Evolutionary conservation across 2,888 invertebrate genomes (phyloP).

Genomic region (Lasius fuliginosus): DNA sequence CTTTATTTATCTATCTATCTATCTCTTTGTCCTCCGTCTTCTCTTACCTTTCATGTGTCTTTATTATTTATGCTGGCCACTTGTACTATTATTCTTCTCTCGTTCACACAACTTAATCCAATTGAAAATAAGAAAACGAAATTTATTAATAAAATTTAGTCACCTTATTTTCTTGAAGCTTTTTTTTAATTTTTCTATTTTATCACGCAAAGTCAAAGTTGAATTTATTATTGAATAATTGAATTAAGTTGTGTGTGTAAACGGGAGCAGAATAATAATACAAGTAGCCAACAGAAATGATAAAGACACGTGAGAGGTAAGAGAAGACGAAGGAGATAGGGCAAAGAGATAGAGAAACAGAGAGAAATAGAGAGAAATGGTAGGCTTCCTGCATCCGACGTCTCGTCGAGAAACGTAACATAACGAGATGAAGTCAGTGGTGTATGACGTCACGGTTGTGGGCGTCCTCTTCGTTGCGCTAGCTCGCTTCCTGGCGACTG

Average conservation of each 20-base stretch:
- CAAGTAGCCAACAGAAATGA: slow-evolving; percentile 64
- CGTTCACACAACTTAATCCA: slow-evolving; percentile 56
- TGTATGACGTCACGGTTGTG: slow-evolving; percentile 87
- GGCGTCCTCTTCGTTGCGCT: slow-evolving; percentile 82
- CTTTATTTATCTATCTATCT: slow-evolving; percentile 57
- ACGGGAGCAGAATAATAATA: slow-evolving; percentile 68
- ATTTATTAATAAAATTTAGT: slow-evolving; percentile 16
- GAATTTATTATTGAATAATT: slow-evolving; percentile 25
- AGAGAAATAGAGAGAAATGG: slow-evolving; percentile 70
- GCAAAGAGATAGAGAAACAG: slow-evolving; percentile 42
- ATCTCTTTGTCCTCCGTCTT: slow-evolving; percentile 32
- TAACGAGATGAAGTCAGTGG: slow-evolving; percentile 87
- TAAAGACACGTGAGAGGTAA: slow-evolving; percentile 47
- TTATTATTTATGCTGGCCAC: slow-evolving; percentile 62
- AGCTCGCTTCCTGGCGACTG: slow-evolving; percentile 83
- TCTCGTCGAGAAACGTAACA: slow-evolving; percentile 80
- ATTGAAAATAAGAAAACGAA: background rate
- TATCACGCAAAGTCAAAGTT: background rate
- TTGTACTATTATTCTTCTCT: slow-evolving; percentile 66
- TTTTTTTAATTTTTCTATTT: background rate
- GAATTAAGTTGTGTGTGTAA: slow-evolving; percentile 41
- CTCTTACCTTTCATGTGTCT: slow-evolving; percentile 52
- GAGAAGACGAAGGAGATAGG: slow-evolving; percentile 48
- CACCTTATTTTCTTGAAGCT: background rate
- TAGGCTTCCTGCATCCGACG: slow-evolving; percentile 84